Percentiles rank a stretch among this genome's conserved stretches.
phyloP scores from a whole-genome alignment of 2,113 vertebrate species.

The Myanophis thanlyinensis region DNA sequence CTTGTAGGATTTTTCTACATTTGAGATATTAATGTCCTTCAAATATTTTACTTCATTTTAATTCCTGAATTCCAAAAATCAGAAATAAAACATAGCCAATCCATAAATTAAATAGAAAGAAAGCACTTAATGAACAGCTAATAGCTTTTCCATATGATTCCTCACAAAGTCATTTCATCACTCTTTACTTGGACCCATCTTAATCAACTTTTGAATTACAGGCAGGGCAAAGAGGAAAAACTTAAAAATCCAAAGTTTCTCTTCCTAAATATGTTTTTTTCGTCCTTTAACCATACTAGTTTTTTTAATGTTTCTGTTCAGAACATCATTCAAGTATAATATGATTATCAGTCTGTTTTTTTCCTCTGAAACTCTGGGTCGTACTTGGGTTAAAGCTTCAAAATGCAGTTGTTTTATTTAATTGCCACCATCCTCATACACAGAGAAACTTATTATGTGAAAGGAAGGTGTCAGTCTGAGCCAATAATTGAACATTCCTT shows the following conservation, averaged over 20 bases:
- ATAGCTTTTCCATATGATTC: not conserved
- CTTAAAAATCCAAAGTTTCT: not conserved
- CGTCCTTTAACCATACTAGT: not conserved
- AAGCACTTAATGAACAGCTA: not conserved
- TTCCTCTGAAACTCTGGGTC: not conserved
- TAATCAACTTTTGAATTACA: not conserved
- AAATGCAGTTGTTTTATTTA: not conserved
- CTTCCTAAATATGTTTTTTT: not conserved
- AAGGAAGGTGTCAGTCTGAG: not conserved
- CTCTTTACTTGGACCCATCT: not conserved
- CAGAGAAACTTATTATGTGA: not conserved
- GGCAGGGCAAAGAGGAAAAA: not conserved
- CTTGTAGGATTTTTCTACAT: not conserved
- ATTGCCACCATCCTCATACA: not conserved
- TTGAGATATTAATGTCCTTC: not conserved
- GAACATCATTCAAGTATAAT: not conserved
- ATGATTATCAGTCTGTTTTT: not conserved
- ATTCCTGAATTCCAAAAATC: not conserved
- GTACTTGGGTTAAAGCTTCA: not conserved
- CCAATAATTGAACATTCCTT: not conserved
- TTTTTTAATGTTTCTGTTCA: not conserved
- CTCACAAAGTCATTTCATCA: not conserved
- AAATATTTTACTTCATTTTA: not conserved
- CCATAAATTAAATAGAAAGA: not conserved
- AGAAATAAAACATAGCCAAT: not conserved